A percentile compares a stretch with the other conserved stretches of the same genome.
Conservation (phyloP, 2,797 vertebrate species). For the Threskiornis aethiopicus region DNA sequence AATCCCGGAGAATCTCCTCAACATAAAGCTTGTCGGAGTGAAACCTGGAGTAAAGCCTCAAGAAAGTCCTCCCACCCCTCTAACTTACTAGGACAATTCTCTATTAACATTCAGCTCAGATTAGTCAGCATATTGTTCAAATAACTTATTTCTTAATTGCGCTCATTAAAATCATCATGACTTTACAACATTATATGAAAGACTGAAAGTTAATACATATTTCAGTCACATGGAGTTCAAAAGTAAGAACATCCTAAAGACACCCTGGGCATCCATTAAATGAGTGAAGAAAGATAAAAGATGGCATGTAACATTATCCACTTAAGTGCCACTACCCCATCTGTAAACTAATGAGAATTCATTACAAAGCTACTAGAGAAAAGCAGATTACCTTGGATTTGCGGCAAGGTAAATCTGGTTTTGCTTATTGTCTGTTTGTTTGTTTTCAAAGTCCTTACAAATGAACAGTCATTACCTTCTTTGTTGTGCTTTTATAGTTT, state of each 20-base stretch:
- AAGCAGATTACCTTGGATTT: conserved; percentile 68
- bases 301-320: not conserved
- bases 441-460: conserved; percentile 44
- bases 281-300: conserved; percentile 24
- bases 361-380: conserved; percentile 51
- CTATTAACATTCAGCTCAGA: not conserved
- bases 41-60: not conserved
- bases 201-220: conserved; percentile 1
- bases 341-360: conserved; percentile 67
- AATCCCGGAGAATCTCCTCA: not conserved
- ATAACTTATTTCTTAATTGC: not conserved
- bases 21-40: not conserved
- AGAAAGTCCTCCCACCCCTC: not conserved
- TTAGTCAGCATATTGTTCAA: not conserved
- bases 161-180: not conserved
- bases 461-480: conserved; percentile 17
- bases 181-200: not conserved
- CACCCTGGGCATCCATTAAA: not conserved
- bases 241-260: not conserved
- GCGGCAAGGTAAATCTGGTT: conserved; percentile 48
- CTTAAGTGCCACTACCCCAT: not conserved
- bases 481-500: not conserved
- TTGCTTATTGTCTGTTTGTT: conserved; percentile 22
- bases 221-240: not conserved
- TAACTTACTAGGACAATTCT: not conserved